Evolutionary conservation across 2,888 invertebrate genomes (phyloP).

Genomic region (Stramonita haemastoma): DNA sequence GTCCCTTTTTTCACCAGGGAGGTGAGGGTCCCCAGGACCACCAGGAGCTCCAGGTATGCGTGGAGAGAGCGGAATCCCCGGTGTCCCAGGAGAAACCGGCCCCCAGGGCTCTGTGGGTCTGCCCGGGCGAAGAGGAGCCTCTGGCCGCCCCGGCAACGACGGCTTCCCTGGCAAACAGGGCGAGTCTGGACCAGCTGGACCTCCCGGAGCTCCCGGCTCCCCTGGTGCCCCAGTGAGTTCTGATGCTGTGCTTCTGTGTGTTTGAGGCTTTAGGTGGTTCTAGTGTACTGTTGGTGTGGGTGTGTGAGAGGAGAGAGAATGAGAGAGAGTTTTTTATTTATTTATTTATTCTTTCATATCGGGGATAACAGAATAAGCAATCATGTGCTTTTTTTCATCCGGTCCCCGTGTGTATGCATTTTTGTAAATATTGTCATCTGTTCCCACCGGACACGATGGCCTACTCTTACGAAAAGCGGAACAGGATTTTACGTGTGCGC

Average conservation of each 20-base stretch:
- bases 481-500: too few relatives aligned
- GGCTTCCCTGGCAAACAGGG: slow-evolving; percentile 46
- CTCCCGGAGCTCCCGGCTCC: slow-evolving; percentile 59
- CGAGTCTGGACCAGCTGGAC: slow-evolving; percentile 62
- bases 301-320: background rate
- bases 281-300: background rate
- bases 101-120: slow-evolving; percentile 59
- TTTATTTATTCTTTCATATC: too few relatives aligned
- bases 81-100: slow-evolving; percentile 78
- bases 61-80: slow-evolving; percentile 86
- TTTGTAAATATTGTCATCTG: too few relatives aligned
- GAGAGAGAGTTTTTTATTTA: too few relatives aligned
- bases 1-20: background rate
- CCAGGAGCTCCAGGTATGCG: slow-evolving; percentile 86
- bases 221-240: slow-evolving; percentile 62
- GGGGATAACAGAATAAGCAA: too few relatives aligned
- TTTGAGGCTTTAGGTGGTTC: background rate
- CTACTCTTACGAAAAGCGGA: too few relatives aligned
- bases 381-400: too few relatives aligned
- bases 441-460: too few relatives aligned
- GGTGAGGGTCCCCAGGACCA: slow-evolving; percentile 79
- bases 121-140: slow-evolving; percentile 52
- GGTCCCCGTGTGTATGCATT: too few relatives aligned
- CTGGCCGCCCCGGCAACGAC: slow-evolving; percentile 48
- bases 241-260: background rate